Conservation (phyloP, 2,797 vertebrate species). For the Poeciliopsis presidionis region DNA sequence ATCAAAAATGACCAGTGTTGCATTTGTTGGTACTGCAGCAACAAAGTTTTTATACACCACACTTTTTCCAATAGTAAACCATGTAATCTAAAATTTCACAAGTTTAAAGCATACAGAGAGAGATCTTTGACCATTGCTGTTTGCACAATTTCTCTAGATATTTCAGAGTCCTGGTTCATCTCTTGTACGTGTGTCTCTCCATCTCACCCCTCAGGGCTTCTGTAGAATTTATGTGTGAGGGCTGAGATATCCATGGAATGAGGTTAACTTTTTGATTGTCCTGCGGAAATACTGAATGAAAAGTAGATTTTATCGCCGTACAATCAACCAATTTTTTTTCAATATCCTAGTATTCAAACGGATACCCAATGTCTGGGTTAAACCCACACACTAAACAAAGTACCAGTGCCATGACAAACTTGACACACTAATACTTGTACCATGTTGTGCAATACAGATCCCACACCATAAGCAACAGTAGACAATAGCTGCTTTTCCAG, state of each 20-base stretch:
- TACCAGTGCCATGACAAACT: not conserved
- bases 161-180: not conserved
- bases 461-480: not conserved
- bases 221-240: not conserved
- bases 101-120: not conserved
- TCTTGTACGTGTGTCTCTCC: not conserved
- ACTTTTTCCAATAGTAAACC: not conserved
- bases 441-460: not conserved
- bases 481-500: not conserved
- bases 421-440: not conserved
- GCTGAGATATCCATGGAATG: not conserved
- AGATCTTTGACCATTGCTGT: not conserved
- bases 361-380: not conserved
- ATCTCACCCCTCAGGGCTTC: not conserved
- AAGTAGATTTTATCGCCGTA: not conserved
- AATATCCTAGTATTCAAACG: not conserved
- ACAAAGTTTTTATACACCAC: not conserved
- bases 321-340: not conserved
- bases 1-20: not conserved
- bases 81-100: not conserved
- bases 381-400: not conserved
- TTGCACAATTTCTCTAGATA: constrained; percentile 3
- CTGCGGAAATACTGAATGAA: not conserved
- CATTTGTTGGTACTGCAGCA: not conserved
- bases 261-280: not conserved